Base-by-base conservation (phyloP, 2,888 invertebrate species). In the Mongoloraphidia duomilia region DNA sequence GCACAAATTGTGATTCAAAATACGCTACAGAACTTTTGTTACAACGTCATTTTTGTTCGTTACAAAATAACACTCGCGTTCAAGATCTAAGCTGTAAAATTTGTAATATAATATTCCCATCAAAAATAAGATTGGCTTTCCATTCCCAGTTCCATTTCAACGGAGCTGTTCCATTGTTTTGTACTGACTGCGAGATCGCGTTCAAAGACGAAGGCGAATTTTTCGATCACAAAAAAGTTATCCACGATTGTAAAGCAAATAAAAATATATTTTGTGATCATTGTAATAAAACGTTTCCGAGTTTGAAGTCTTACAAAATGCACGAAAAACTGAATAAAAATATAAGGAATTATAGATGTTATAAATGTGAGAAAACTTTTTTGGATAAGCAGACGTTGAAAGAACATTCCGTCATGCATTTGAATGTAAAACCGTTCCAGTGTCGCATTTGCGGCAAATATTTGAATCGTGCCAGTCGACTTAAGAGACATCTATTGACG, bases 381-480 rank as follows among this genome's bases (percentile, higher is more conserved):
- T 58, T 72, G 3, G 74, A 75, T 57, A 72, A 72, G 39, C 74
- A 74, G 59, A 75, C 74, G 0, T 51, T 75, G 51, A 72, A 72
- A 44, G 75, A 75, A 40, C 75, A 75, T 40, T 67, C 69, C 0
- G 73, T 74, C 5, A 71, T 72, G 0, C 75, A 75, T 61, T 59
- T 60, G 53, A 58, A 73, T 70, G 72, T 71, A 47, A 74, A 74
- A 51, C 75, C 74, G 10, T 75, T 70, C 63, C 73, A 74, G 57
- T 75, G 75, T 57, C 73, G 74, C 63, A 70, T 75, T 42, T 75
- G 75, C 55, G 60, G 71, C 53, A 73, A 73, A 60, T 72, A 72
- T 47, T 57, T 75, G 50, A 74, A 73, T 3, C 69, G 74, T 0
- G 65, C 72, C 5, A 74, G 74, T 0, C 68, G 75, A 0, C 63